Conservation (phyloP, 2,888 invertebrate genomes). For the Seira ritae region DNA sequence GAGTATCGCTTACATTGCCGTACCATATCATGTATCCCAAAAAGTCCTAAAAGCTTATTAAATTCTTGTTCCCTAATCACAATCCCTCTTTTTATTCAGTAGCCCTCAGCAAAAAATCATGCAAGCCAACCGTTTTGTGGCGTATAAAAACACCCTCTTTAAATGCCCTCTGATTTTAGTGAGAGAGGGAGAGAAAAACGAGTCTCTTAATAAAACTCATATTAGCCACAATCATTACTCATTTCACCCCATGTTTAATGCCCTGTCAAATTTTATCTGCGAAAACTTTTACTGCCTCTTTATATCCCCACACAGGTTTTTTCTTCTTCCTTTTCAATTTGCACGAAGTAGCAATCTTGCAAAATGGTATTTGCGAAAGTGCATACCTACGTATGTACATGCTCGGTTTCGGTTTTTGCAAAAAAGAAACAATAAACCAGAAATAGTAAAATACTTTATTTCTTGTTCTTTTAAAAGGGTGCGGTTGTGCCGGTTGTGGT, state of each 20-base stretch:
- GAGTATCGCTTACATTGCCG: not conserved
- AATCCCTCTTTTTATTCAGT: not conserved
- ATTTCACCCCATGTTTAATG: slow-evolving; percentile 55
- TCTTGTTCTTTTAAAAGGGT: not conserved
- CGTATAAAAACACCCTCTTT: slow-evolving; percentile 45
- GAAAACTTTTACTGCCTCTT: slow-evolving; percentile 39
- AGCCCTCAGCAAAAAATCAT: not conserved
- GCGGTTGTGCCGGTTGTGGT: too few species aligned
- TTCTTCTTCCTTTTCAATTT: not conserved
- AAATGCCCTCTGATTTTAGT: slow-evolving; percentile 41
- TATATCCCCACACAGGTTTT: not conserved
- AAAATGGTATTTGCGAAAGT: not conserved
- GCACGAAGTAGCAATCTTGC: not conserved
- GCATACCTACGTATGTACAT: not conserved
- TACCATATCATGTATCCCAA: not conserved
- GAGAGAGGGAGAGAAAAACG: slow-evolving; percentile 37
- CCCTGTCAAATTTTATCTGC: slow-evolving; percentile 59
- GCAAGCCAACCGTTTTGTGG: not conserved
- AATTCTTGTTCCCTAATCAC: not conserved
- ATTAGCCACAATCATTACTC: slow-evolving; percentile 61
- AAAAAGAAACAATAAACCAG: not conserved
- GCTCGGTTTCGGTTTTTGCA: too few species aligned
- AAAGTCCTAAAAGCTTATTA: not conserved
- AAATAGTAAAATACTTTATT: too few species aligned
- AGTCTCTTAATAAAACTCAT: slow-evolving; percentile 62